A percentile compares a stretch with the other conserved stretches of the same genome.
Conservation (phyloP, 2,888 invertebrate species). For the Aleiodes leptofemur region DNA sequence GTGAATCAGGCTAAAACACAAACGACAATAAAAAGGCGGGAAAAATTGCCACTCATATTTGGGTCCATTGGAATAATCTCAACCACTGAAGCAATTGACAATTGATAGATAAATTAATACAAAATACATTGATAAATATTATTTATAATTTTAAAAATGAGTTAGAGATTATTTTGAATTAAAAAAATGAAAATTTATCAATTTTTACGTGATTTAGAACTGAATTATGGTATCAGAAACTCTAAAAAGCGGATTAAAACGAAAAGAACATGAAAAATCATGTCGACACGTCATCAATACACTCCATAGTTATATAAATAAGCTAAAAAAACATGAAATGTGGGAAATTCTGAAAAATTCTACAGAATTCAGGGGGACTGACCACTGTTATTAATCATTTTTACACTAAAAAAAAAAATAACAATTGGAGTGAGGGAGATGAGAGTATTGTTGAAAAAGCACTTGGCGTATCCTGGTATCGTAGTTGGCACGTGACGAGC, state of each 20-base stretch:
- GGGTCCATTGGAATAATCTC: no score
- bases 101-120: no score
- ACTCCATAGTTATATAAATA: conserved; percentile 8
- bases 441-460: conserved; percentile 27
- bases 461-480: conserved; percentile 27
- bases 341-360: conserved; percentile 13
- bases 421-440: background rate
- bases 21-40: no score
- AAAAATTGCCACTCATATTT: no score
- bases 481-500: conserved; percentile 25
- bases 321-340: conserved; percentile 1
- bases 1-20: no score
- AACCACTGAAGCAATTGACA: no score
- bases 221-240: no score
- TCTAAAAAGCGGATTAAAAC: no score
- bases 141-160: no score
- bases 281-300: conserved; percentile 12
- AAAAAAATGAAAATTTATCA: background rate
- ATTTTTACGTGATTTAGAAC: background rate
- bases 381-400: conserved; percentile 28
- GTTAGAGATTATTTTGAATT: no score
- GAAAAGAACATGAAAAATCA: background rate
- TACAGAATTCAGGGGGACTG: conserved; percentile 24
- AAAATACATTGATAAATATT: no score
- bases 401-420: background rate